Evolutionary conservation across 2,113 vertebrate species (phyloP).

Genomic region (Chauna torquata): DNA sequence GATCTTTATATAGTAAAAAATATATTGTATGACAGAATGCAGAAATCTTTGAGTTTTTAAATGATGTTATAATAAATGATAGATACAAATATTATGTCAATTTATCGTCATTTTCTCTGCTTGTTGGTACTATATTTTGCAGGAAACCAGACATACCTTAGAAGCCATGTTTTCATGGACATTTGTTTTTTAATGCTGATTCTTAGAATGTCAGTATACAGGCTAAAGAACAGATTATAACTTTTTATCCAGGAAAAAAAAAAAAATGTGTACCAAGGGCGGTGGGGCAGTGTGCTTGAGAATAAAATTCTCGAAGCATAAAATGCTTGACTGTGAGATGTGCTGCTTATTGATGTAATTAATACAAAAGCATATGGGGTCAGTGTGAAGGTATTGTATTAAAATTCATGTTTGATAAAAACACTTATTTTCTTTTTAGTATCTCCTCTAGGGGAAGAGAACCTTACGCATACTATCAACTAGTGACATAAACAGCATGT

Average conservation of each 20-base stretch:
- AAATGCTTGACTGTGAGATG: not conserved
- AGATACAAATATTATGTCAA: not conserved
- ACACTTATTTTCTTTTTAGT: not conserved
- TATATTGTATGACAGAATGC: not conserved
- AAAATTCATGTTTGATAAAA: not conserved
- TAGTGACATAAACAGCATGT: not conserved
- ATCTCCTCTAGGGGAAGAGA: not conserved
- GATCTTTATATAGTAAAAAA: not conserved
- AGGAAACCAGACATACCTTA: not conserved
- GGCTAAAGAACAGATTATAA: not conserved
- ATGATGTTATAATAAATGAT: not conserved
- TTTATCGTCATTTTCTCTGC: not conserved
- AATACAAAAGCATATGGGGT: not conserved
- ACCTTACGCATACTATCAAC: not conserved
- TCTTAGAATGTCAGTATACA: not conserved
- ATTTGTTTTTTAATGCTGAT: not conserved
- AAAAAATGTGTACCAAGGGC: accelerated
- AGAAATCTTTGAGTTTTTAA: not conserved
- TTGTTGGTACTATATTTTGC: not conserved
- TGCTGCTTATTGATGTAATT: not conserved
- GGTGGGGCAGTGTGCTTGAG: not conserved
- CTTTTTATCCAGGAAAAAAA: not conserved
- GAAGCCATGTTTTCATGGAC: not conserved
- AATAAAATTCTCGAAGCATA: not conserved
- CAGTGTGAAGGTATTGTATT: not conserved